These are phyloP conservation scores for Drosophila paulistorum DNA, from an alignment of 1,140 invertebrate species.

Conservation along the genomic window DNA sequence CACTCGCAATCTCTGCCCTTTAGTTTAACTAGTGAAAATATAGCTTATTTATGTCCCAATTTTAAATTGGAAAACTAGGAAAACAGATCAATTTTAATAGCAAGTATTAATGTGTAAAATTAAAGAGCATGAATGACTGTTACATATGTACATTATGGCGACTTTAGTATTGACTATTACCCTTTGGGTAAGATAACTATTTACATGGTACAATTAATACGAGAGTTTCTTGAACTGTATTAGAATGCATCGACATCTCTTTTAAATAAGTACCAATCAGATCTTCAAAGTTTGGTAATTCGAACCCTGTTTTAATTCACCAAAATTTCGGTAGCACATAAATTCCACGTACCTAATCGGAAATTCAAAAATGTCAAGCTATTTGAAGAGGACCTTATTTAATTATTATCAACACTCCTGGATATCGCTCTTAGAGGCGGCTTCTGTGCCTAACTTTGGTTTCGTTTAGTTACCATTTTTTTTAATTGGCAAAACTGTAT, in stretches of 20 bases:
- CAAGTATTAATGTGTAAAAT: no score
- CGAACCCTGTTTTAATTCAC: conserved; percentile 27
- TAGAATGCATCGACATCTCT: conserved; percentile 43
- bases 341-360: conserved; percentile 75
- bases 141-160: no score
- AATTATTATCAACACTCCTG: background rate
- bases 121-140: no score
- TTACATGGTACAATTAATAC: background rate
- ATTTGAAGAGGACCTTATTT: conserved; percentile 36
- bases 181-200: no score
- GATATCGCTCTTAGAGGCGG: conserved; percentile 3
- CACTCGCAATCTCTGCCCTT: no score
- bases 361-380: conserved; percentile 71
- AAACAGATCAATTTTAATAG: no score
- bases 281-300: conserved; percentile 43
- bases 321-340: conserved; percentile 65
- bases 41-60: no score
- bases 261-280: background rate
- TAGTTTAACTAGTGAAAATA: no score
- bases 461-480: conserved; percentile 38
- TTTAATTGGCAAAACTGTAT: conserved; percentile 50
- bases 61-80: no score
- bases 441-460: conserved; percentile 42
- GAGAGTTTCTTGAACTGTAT: conserved; percentile 65
- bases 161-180: no score